phyloP scores from a whole-genome alignment of 2,113 vertebrate species.

The Ivindomyrus marchei region DNA sequence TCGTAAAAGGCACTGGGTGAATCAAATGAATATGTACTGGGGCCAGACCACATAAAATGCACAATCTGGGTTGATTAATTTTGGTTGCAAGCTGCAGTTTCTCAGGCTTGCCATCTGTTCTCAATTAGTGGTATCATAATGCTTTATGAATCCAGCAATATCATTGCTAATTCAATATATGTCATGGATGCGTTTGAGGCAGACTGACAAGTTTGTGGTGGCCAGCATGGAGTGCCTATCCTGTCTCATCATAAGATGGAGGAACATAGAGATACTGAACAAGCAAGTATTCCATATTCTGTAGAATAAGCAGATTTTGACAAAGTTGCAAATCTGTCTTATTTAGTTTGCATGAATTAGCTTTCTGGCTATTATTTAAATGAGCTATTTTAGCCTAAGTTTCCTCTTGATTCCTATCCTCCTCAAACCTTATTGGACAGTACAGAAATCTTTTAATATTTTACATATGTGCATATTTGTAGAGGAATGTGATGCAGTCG shows the following conservation, averaged over 20 bases:
- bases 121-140: conserved; percentile 22
- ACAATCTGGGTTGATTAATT: conserved; percentile 32
- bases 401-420: background rate
- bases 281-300: background rate
- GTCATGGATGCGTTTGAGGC: background rate
- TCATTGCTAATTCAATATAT: background rate
- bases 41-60: conserved; percentile 31
- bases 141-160: conserved; percentile 14
- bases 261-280: background rate
- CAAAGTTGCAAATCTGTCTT: background rate
- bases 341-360: background rate
- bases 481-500: background rate
- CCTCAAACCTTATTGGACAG: background rate
- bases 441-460: background rate
- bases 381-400: background rate
- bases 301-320: background rate
- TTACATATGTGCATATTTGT: background rate
- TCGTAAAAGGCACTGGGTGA: conserved; percentile 14
- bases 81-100: conserved; percentile 33
- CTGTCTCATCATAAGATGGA: background rate
- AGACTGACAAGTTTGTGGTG: background rate
- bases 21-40: conserved; percentile 13
- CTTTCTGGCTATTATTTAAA: background rate
- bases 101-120: conserved; percentile 32
- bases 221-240: background rate